Percentiles rank a stretch among this genome's conserved stretches.
These are phyloP conservation scores for Tetragnatha montana DNA, from an alignment of 2,888 invertebrate species.

Conservation along the genomic window DNA sequence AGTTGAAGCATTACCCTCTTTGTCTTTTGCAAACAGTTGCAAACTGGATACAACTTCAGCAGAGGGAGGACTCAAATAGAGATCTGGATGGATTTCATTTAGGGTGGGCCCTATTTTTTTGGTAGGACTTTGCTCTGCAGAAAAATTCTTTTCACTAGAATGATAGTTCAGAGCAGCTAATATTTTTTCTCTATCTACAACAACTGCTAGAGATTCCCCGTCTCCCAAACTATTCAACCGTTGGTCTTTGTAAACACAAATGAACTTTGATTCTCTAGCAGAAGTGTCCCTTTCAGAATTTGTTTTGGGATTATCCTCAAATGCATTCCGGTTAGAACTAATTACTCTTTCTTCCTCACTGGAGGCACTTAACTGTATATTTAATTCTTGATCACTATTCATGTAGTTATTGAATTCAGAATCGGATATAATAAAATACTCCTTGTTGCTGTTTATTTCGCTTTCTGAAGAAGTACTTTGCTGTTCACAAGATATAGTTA, in stretches of 20 bases:
- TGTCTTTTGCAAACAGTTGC: background rate
- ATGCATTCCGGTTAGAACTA: background rate
- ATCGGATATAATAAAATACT: background rate
- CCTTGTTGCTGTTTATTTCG: background rate
- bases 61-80: background rate
- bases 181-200: background rate
- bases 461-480: background rate
- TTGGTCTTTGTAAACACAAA: background rate
- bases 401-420: background rate
- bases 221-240: background rate
- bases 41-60: background rate
- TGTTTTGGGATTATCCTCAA: background rate
- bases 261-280: background rate
- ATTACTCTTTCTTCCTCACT: background rate
- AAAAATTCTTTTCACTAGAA: background rate
- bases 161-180: background rate
- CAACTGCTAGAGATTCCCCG: background rate
- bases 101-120: background rate
- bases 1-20: too few species aligned
- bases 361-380: background rate
- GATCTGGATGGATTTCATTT: background rate
- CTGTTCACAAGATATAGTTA: background rate
- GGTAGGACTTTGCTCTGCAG: background rate
- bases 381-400: background rate
- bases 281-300: background rate